Percentiles rank a stretch among this genome's conserved stretches.
Evolutionary conservation across 2,888 invertebrate genomes (phyloP).

Genomic region (Notodonta dromedarius): DNA sequence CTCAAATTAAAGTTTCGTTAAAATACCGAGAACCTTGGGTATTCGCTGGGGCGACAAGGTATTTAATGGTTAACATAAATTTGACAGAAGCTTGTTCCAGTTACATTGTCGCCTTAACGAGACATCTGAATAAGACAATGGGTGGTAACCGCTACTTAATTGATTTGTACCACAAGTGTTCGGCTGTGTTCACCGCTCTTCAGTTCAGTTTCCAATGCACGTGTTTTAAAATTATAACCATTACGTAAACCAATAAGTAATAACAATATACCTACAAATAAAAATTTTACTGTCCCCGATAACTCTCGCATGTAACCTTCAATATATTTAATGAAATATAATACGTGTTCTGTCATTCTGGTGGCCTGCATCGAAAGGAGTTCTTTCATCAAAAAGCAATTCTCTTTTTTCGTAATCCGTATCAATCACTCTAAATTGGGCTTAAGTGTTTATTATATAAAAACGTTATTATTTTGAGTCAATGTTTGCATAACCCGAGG

Average conservation of each 20-base stretch:
- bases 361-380: constrained; percentile 28
- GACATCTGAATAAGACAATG: constrained; percentile 73
- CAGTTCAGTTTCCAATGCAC: constrained; percentile 22
- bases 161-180: constrained; percentile 57
- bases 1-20: constrained; percentile 73
- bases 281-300: constrained; percentile 29
- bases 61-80: constrained; percentile 71
- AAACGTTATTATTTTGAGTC: constrained; percentile 33
- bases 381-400: constrained; percentile 20
- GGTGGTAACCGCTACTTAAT: constrained; percentile 60
- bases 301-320: constrained; percentile 29
- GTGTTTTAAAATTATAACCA: constrained; percentile 30
- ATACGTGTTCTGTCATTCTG: constrained; percentile 32
- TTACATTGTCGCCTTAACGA: constrained; percentile 61
- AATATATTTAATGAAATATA: constrained; percentile 25
- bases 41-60: constrained; percentile 52
- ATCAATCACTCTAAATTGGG: constrained; percentile 27
- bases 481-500: constrained; percentile 36
- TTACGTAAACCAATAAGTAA: constrained; percentile 31
- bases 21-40: constrained; percentile 59
- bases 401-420: constrained; percentile 26
- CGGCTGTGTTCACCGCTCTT: constrained; percentile 9
- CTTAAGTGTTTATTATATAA: constrained; percentile 21
- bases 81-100: constrained; percentile 62
- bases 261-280: constrained; percentile 29